These are phyloP conservation scores for Rhabdomys pumilio DNA, from an alignment of 2,797 vertebrate genomes.

Conservation along the genomic window DNA sequence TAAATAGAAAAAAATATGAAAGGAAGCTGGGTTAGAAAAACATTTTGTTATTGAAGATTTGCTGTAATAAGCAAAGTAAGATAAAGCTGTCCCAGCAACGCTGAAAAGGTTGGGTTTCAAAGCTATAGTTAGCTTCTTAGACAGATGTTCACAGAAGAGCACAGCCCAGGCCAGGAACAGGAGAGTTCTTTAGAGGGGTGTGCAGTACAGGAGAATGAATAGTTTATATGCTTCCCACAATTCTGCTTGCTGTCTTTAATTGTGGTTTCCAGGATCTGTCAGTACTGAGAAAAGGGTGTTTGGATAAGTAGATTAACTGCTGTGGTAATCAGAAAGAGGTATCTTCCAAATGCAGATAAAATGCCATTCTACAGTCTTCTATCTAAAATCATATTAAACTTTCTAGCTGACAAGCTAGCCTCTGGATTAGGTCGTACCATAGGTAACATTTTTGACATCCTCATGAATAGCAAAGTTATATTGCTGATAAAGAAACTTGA, in stretches of 20 bases:
- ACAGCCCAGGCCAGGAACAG: neutral
- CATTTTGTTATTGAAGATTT: conserved; percentile 53
- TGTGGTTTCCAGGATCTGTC: conserved; percentile 52
- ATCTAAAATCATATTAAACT: conserved; percentile 31
- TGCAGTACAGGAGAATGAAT: neutral
- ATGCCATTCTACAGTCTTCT: conserved; percentile 18
- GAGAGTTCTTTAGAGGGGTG: conserved; percentile 14
- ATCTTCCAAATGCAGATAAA: conserved; percentile 43
- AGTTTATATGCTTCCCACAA: conserved; percentile 28
- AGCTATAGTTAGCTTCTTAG: conserved; percentile 43
- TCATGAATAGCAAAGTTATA: conserved; percentile 37
- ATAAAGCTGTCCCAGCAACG: conserved; percentile 18
- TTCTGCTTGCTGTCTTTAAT: conserved; percentile 28
- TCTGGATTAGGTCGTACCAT: conserved; percentile 11
- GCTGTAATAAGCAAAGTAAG: conserved; percentile 66
- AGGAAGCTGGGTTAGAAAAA: conserved; percentile 59
- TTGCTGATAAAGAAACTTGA: conserved; percentile 21
- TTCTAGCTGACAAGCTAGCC: neutral
- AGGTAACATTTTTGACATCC: conserved; percentile 42
- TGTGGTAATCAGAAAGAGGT: conserved; percentile 44
- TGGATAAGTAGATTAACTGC: conserved; percentile 30
- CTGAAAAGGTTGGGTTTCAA: conserved; percentile 34
- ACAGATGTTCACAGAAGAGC: neutral
- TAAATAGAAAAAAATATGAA: conserved; percentile 47
- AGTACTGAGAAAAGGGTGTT: conserved; percentile 40